A percentile compares a stretch with the other conserved stretches of the same genome.
Conservation (phyloP, 2,113 vertebrate genomes). For the Psilopsiagon aymara region DNA sequence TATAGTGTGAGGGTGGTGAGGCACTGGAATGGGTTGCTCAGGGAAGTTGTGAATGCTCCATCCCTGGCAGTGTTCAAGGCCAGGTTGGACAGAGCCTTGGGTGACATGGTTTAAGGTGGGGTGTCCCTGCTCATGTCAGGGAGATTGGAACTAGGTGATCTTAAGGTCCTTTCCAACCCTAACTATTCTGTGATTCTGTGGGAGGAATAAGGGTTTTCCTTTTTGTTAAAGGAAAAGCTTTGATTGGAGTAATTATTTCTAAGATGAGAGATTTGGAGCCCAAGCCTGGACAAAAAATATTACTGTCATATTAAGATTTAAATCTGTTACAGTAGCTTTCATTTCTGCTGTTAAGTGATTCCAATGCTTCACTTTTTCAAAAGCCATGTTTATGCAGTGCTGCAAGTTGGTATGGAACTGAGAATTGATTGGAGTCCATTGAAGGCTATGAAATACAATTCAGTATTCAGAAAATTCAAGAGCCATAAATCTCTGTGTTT, state of each 20-base stretch:
- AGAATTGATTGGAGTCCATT: background rate
- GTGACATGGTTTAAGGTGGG: too few species aligned
- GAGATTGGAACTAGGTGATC: too few species aligned
- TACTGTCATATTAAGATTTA: background rate
- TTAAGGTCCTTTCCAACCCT: too few species aligned
- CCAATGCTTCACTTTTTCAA: background rate
- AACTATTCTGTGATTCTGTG: background rate
- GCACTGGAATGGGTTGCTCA: too few species aligned
- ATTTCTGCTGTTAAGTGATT: background rate
- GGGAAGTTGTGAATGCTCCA: too few species aligned
- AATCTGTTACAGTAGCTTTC: background rate
- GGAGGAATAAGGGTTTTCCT: background rate
- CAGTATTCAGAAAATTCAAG: background rate
- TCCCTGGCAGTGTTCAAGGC: too few species aligned
- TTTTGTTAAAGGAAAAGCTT: background rate
- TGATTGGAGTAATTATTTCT: background rate
- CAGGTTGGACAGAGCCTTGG: too few species aligned
- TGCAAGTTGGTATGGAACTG: background rate
- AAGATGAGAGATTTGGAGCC: background rate
- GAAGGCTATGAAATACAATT: background rate
- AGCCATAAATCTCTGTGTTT: background rate
- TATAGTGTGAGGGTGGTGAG: too few species aligned
- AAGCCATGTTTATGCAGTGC: background rate
- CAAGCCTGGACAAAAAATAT: background rate
- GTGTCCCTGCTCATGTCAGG: too few species aligned